Percentiles rank a stretch among this genome's conserved stretches.
Conservation (phyloP, 2,113 vertebrate genomes). For the Bos javanicus region DNA sequence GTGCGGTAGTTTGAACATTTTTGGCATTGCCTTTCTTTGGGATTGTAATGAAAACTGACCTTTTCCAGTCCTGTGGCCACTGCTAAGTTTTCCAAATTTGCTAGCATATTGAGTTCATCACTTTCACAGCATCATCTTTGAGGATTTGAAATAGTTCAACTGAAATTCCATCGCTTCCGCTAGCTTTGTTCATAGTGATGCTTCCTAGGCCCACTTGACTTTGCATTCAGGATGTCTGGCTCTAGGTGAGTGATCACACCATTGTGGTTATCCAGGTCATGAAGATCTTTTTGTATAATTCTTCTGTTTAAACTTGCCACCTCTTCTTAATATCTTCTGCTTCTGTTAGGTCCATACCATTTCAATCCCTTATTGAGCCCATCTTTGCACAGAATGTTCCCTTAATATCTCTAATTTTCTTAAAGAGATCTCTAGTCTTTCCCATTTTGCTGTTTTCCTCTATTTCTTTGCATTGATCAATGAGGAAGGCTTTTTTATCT, state of each 20-base stretch:
- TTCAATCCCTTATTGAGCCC: not conserved
- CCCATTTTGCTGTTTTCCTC: not conserved
- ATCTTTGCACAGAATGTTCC: not conserved
- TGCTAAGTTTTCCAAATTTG: not conserved
- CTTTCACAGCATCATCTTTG: not conserved
- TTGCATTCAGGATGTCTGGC: not conserved
- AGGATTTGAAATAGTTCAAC: not conserved
- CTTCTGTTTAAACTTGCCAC: not conserved
- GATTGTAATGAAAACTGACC: not conserved
- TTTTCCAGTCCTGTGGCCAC: not conserved
- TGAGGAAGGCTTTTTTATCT: not conserved
- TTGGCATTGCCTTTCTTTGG: not conserved
- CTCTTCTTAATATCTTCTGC: not conserved
- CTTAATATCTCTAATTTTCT: not conserved
- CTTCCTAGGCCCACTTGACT: not conserved
- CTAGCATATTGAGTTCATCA: not conserved
- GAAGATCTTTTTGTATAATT: not conserved
- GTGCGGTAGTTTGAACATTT: not conserved
- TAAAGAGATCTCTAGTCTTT: not conserved
- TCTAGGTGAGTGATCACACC: not conserved
- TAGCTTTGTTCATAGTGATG: not conserved
- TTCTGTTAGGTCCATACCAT: not conserved
- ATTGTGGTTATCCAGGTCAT: not conserved
- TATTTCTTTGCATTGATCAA: not conserved
- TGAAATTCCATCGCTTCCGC: fast-evolving